phyloP scores from a whole-genome alignment of 92 coral and sea anemone species.

The Epizoanthus rinbou region DNA sequence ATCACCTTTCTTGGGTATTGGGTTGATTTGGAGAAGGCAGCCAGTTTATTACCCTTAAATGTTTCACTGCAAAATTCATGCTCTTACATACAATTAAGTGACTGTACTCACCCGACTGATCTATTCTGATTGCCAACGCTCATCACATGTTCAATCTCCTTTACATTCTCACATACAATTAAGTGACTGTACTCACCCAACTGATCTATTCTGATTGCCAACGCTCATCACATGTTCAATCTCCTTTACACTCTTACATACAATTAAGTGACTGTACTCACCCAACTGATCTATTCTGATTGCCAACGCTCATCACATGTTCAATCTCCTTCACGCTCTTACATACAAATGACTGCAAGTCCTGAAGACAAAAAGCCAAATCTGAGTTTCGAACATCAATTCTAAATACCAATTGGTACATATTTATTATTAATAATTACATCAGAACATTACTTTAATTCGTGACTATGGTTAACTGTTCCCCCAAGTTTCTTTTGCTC shows the following conservation, averaged over 20 bases:
- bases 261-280: too few relatives aligned
- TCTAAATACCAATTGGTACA: background rate
- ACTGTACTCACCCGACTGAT: too few relatives aligned
- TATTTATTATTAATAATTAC: too few relatives aligned
- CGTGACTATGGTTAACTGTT: too few relatives aligned
- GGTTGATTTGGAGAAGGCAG: slow-evolving; percentile 9
- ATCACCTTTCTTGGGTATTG: too few relatives aligned
- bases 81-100: too few relatives aligned
- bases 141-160: slow-evolving; percentile 22
- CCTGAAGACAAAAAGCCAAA: slow-evolving; percentile 5
- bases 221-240: slow-evolving; percentile 95
- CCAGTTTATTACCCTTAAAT: slow-evolving; percentile 16
- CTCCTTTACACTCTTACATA: slow-evolving; percentile 44
- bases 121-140: too few relatives aligned
- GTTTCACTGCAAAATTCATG: slow-evolving; percentile 22
- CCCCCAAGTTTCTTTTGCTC: too few relatives aligned
- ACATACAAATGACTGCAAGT: slow-evolving; percentile 73
- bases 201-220: slow-evolving; percentile 94
- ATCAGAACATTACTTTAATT: too few relatives aligned
- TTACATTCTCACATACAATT: too few relatives aligned
- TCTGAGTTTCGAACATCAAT: background rate
- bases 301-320: slow-evolving; percentile 95
- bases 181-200: slow-evolving; percentile 19
- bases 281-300: slow-evolving; percentile 90
- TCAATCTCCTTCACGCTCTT: slow-evolving; percentile 97